Evolutionary conservation across 2,888 invertebrate genomes (phyloP), one percentile per base, ranked within the genome.

Genomic region (Oegoconia quadripuncta): DNA sequence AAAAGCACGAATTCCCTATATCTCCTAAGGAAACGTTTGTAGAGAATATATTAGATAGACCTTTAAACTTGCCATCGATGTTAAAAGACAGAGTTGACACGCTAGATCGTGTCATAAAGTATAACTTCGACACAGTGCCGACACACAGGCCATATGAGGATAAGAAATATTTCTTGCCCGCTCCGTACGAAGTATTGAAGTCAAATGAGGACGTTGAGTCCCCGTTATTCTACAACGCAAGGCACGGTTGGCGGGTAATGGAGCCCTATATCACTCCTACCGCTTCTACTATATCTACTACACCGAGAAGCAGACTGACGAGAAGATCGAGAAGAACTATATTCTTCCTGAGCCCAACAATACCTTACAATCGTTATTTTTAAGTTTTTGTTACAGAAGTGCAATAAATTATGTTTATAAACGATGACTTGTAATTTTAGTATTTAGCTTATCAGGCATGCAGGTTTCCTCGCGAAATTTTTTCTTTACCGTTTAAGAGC

Each of bases 331-430:
- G 68, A 30, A 64, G 64, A 44, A 82, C 82, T 1, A 64, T 84
- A 41, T 83, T 81, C 55, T 86, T 80, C 50, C 59, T 77, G 39
- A 84, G 82, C 42, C 84, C 84, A 0, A 82, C 83, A 15, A 63
- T 62, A 38, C 67, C 76, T 1, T 75, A 75, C 38, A 70, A 74
- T 42, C 53, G 58, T 44, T 81, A 75, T 56, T 70, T 72, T 62
- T 75, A 70, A 65, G 39, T 42, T 50, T 48, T 51, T 34, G 37
- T 26, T 28, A 20, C 41, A n/a, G n/a, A 13, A 47, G 44, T 46
- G 41, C 40, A 44, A 23, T 22, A 22, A 22, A 9, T 7, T 22
- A 22, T 4, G 9, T 22, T 4, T 22, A 22, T 3, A n/a, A 22
- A 4, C 22, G 9, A 22, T 22, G 9, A 22, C n/a, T n/a, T n/a